Evolutionary conservation across 2,797 vertebrate genomes (phyloP).

Genomic region (Lithobates sylvaticus): DNA sequence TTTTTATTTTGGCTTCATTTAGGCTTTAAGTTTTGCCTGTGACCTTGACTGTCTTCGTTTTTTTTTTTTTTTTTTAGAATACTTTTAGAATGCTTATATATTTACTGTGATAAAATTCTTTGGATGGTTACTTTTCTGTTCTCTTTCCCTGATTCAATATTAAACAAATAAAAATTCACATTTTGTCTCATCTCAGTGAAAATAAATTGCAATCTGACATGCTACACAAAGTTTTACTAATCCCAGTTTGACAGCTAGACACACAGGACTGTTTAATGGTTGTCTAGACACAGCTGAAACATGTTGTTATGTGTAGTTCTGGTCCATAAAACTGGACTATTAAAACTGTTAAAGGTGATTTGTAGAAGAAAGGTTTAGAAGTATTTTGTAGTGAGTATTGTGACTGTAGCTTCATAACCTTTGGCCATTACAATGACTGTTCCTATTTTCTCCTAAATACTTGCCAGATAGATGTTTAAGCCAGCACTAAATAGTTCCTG

Average conservation of each 20-base stretch:
- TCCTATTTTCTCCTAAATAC: not conserved
- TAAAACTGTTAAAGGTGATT: not conserved
- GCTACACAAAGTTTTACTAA: constrained; percentile 33
- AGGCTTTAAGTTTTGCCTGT: not conserved
- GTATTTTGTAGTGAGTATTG: not conserved
- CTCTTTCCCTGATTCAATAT: not conserved
- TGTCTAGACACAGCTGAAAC: constrained; percentile 13
- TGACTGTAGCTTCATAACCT: not conserved
- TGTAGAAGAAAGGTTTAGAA: not conserved
- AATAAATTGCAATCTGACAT: not conserved
- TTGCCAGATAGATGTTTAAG: not conserved
- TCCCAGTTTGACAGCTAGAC: constrained; percentile 33
- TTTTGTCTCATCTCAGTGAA: constrained; percentile 16
- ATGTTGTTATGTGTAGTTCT: constrained; percentile 15
- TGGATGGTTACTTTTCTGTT: not conserved
- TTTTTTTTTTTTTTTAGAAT: no score
- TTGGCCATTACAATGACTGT: not conserved
- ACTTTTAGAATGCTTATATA: not conserved
- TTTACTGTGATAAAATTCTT: not conserved
- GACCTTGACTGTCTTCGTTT: not conserved
- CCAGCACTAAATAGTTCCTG: not conserved
- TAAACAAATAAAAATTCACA: not conserved
- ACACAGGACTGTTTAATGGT: not conserved
- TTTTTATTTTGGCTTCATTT: no score
- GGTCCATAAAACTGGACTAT: not conserved